phyloP scores from a whole-genome alignment of 2,888 invertebrate genomes.

The Acanthoscelides obtectus region DNA sequence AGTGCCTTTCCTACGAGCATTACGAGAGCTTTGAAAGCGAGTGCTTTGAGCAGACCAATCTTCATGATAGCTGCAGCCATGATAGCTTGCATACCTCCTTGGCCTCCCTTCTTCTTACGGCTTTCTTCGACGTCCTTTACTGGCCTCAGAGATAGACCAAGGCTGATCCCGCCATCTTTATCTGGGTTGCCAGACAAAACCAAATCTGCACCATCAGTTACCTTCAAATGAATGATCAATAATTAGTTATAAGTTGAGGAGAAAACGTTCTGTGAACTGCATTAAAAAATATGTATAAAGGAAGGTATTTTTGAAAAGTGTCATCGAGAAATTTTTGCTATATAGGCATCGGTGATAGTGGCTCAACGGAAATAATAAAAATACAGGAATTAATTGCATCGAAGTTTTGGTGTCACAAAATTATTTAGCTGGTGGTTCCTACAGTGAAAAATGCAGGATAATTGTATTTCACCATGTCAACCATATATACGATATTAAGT shows the following conservation, averaged over 20 bases:
- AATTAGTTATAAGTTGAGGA: background rate
- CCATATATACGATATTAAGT: no score
- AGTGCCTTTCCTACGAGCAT: conserved; percentile 81
- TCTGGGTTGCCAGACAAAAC: conserved; percentile 66
- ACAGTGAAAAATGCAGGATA: no score
- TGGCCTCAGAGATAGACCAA: conserved; percentile 62
- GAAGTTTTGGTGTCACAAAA: no score
- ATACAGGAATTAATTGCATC: no score
- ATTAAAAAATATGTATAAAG: no score
- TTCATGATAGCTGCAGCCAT: conserved; percentile 75
- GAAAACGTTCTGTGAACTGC: no score
- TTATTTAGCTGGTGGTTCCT: no score
- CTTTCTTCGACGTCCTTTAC: conserved; percentile 33
- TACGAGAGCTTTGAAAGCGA: conserved; percentile 76
- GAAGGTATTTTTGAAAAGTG: no score
- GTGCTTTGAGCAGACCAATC: conserved; percentile 72
- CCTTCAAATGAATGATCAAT: conserved; percentile 32
- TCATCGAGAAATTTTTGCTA: no score
- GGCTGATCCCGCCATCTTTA: conserved; percentile 63
- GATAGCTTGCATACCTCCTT: conserved; percentile 61
- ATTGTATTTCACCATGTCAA: no score
- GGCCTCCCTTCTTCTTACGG: conserved; percentile 48
- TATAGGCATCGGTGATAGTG: no score
- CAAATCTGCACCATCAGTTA: conserved; percentile 73
- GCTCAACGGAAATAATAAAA: no score